Evolutionary conservation across 2,888 invertebrate genomes (phyloP).

Genomic region (Anthoptus insignis): DNA sequence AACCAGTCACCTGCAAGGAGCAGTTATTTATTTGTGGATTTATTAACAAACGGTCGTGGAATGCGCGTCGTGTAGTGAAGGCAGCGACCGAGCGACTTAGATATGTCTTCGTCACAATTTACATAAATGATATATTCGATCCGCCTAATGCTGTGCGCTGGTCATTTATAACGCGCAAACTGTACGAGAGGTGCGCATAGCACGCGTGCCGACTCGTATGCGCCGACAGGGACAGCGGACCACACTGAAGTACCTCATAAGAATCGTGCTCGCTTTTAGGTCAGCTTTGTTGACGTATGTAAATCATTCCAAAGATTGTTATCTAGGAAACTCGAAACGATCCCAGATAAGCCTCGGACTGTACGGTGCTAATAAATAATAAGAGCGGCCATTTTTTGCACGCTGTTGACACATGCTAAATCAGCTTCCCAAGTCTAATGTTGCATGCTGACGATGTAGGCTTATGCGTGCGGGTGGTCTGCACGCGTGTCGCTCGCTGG

Average conservation of each 20-base stretch:
- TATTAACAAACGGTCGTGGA: constrained; percentile 72
- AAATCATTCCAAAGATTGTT: constrained; percentile 67
- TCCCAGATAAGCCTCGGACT: constrained; percentile 15
- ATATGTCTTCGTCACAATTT: constrained; percentile 87
- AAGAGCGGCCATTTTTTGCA: constrained; percentile 41
- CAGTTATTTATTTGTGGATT: constrained; percentile 65
- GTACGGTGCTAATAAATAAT: constrained; percentile 8
- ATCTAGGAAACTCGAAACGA: constrained; percentile 49
- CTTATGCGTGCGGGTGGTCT: constrained; percentile 80
- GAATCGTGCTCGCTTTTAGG: constrained; percentile 61
- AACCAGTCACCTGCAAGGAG: constrained; percentile 55
- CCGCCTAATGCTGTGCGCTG: constrained; percentile 81
- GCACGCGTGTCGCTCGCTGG: constrained; percentile 65
- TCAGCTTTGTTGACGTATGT: constrained; percentile 79
- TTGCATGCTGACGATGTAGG: constrained; percentile 63
- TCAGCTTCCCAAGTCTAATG: constrained; percentile 19
- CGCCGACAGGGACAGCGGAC: constrained; percentile 79
- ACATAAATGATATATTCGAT: constrained; percentile 86
- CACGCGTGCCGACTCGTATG: constrained; percentile 75
- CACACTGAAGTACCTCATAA: constrained; percentile 68
- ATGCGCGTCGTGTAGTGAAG: constrained; percentile 81
- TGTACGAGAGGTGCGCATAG: constrained; percentile 74
- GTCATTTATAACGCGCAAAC: constrained; percentile 82
- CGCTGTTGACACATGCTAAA: constrained; percentile 24
- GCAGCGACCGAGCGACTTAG: constrained; percentile 73